Evolutionary conservation across 2,797 vertebrate species (phyloP).

Genomic region (Alcedo quadribrachys): DNA sequence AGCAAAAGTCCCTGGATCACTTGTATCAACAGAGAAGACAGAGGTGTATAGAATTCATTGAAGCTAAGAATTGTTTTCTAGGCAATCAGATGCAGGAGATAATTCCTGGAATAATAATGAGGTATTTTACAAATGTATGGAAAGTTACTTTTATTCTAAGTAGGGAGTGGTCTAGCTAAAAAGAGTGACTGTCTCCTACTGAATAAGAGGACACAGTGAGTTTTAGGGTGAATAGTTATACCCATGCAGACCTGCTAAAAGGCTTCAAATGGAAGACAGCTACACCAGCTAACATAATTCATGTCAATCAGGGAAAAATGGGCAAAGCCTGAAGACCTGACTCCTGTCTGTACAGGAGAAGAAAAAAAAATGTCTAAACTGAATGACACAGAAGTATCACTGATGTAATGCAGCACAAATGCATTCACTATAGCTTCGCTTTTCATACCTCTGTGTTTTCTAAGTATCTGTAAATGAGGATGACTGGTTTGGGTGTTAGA

Average conservation of each 20-base stretch:
- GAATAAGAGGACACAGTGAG: not conserved
- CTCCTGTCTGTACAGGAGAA: not conserved
- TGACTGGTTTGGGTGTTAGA: not conserved
- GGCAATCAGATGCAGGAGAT: not conserved
- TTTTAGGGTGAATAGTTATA: not conserved
- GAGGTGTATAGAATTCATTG: not conserved
- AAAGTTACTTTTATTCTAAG: not conserved
- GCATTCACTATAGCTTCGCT: not conserved
- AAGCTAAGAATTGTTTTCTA: not conserved
- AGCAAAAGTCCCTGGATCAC: not conserved
- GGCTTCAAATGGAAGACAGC: not conserved
- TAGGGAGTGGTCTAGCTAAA: not conserved
- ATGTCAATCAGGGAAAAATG: not conserved
- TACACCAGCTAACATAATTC: not conserved
- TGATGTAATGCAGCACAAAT: not conserved
- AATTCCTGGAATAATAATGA: not conserved
- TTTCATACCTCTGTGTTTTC: not conserved
- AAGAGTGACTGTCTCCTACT: not conserved
- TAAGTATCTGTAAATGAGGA: not conserved
- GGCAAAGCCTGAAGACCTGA: not conserved
- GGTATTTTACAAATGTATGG: not conserved
- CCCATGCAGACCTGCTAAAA: not conserved
- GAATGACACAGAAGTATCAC: rapidly evolving
- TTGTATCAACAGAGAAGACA: not conserved
- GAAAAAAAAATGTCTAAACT: not conserved